Conservation (phyloP, 2,113 vertebrate species). For the Erpornis zantholeuca region DNA sequence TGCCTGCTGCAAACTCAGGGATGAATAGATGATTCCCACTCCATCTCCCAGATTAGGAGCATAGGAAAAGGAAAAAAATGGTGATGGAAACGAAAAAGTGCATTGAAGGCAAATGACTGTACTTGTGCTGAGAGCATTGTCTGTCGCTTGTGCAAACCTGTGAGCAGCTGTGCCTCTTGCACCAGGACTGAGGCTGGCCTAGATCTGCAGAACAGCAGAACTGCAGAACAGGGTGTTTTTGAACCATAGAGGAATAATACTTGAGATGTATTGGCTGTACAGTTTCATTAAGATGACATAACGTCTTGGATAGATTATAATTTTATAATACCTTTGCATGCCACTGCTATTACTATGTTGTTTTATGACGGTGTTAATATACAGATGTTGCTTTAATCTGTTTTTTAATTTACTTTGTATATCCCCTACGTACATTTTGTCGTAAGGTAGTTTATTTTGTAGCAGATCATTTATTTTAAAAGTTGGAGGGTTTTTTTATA, state of each 20-base stretch:
- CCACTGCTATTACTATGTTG: slow-evolving; percentile 66
- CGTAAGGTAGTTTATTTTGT: slow-evolving; percentile 72
- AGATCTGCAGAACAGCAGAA: background rate
- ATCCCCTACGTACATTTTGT: slow-evolving; percentile 76
- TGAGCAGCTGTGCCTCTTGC: accelerated
- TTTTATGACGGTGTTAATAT: slow-evolving; percentile 76
- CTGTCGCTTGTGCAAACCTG: background rate
- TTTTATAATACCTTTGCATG: slow-evolving; percentile 73
- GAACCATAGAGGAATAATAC: slow-evolving; percentile 32
- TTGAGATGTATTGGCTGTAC: slow-evolving; percentile 13
- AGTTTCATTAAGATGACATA: slow-evolving; percentile 69
- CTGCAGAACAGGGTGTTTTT: background rate
- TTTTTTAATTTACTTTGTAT: slow-evolving; percentile 76
- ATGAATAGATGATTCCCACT: background rate
- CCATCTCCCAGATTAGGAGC: background rate
- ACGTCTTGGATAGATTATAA: slow-evolving; percentile 69
- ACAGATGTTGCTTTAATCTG: slow-evolving; percentile 80
- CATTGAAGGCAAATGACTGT: accelerated
- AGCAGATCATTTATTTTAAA: slow-evolving; percentile 80
- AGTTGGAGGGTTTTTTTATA: slow-evolving; percentile 64
- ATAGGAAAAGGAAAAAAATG: background rate
- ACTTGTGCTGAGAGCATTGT: accelerated
- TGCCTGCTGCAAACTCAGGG: background rate
- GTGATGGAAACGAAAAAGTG: background rate
- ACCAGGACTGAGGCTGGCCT: background rate